Conservation (phyloP, 2,113 vertebrate species). For the Tamias sibiricus region DNA sequence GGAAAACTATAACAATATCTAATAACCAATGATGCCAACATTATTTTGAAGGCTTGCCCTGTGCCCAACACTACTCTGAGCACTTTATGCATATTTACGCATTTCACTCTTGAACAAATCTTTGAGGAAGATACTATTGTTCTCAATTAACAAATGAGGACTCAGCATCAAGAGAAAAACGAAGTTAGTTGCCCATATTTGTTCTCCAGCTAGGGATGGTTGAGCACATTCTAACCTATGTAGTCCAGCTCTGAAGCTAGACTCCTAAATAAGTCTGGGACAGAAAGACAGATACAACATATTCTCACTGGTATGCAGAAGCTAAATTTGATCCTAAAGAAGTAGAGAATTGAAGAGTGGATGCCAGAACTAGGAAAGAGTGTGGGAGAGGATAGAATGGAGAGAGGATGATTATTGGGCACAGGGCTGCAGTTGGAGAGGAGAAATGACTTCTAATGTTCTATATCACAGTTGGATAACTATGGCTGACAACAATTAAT, state of each 20-base stretch:
- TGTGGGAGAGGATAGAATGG: background rate
- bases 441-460: background rate
- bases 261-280: background rate
- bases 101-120: background rate
- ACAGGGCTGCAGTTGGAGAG: background rate
- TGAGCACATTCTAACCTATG: background rate
- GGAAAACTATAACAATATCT: background rate
- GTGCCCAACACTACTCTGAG: background rate
- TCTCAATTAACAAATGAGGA: background rate
- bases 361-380: background rate
- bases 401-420: fast-evolving
- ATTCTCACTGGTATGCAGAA: background rate
- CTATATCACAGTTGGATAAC: background rate
- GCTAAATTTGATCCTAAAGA: background rate
- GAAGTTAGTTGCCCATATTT: background rate
- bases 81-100: background rate
- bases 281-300: background rate
- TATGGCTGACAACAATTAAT: background rate
- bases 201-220: background rate
- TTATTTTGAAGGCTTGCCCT: background rate
- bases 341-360: background rate
- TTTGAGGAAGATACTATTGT: background rate
- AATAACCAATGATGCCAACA: background rate
- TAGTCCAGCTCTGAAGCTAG: background rate
- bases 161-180: background rate